Percentiles rank a stretch among this genome's conserved stretches.
phyloP scores from a whole-genome alignment of 1,140 invertebrate genomes.

The Sinonovacula constricta region DNA sequence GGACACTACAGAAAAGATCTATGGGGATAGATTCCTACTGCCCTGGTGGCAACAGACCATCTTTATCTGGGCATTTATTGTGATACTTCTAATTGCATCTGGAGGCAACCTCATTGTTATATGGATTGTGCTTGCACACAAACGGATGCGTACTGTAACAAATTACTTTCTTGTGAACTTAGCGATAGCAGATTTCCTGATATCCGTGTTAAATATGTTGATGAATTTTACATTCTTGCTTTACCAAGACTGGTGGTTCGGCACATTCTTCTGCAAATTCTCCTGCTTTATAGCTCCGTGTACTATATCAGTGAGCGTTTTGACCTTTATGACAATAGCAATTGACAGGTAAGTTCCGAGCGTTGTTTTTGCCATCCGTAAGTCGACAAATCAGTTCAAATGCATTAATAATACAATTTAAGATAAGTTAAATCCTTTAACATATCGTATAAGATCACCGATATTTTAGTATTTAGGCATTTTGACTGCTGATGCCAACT shows the following conservation, averaged over 20 bases:
- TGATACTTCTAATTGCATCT: slow-evolving; percentile 94
- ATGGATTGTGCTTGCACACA: slow-evolving; percentile 92
- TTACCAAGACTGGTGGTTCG: slow-evolving; percentile 88
- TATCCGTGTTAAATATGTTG: slow-evolving; percentile 94
- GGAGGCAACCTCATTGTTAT: slow-evolving; percentile 96
- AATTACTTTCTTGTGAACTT: slow-evolving; percentile 98
- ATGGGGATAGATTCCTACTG: slow-evolving; percentile 49
- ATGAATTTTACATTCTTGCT: slow-evolving; percentile 97
- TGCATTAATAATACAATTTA: neutral
- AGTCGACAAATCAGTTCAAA: neutral
- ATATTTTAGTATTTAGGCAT: neutral
- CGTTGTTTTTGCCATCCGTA: neutral
- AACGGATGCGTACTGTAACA: slow-evolving; percentile 95
- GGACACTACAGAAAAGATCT: neutral
- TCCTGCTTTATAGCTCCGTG: slow-evolving; percentile 94
- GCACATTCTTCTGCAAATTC: slow-evolving; percentile 89
- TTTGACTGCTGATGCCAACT: no score
- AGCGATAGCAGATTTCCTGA: slow-evolving; percentile 93
- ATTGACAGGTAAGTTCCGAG: slow-evolving; percentile 90
- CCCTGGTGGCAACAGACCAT: slow-evolving; percentile 74
- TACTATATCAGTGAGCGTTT: slow-evolving; percentile 93
- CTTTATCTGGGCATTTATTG: slow-evolving; percentile 82
- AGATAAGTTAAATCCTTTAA: neutral
- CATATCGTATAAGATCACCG: neutral
- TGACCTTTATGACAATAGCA: slow-evolving; percentile 95